Evolutionary conservation across 64 coral and sea anemone genomes (phyloP), one percentile per base, ranked within the genome.

Genomic region (Anthopleura sola): DNA sequence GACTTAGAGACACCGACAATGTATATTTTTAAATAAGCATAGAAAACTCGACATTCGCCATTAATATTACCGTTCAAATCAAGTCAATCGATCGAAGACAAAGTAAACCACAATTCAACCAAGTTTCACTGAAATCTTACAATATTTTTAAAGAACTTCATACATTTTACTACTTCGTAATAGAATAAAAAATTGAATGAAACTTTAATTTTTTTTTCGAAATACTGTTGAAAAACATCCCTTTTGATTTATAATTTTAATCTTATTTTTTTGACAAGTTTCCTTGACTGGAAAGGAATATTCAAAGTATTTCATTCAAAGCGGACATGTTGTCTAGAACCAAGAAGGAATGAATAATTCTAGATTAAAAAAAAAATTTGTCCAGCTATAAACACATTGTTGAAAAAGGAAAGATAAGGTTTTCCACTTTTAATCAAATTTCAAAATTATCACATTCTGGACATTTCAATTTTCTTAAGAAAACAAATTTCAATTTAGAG

Each of bases 191-290:
- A n/a, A n/a, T n/a, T n/a, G n/a, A n/a, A n/a, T n/a, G n/a, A n/a
- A n/a, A n/a, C n/a, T n/a, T n/a, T n/a, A n/a, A n/a, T n/a, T n/a
- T n/a, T n/a, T n/a, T n/a, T 66, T 20, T 66, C 23, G 9, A 4
- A 66, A 9, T 29, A 26, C 8, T 64, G 20, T 64, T 23, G 60
- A 6, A 66, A 66, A 66, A 28, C 3, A 66, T 24, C 10, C 60
- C 60, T 66, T 66, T 23, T 28, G n/a, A 24, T 26, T 24, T 4
- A 24, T 66, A 6, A 66, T 23, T 66, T 66, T 66, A 66, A 66
- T 66, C 60, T 66, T 66, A 31, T 66, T 66, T 66, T 26, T 66
- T 66, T 66, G 60, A 66, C 60, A 66, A n/a, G 60, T 66, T 66
- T 66, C 26, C n/a, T n/a, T 8, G 60, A 66, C 60, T 66, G 23